Conservation (phyloP, 1,140 invertebrate genomes). For the Drosophila triauraria region DNA sequence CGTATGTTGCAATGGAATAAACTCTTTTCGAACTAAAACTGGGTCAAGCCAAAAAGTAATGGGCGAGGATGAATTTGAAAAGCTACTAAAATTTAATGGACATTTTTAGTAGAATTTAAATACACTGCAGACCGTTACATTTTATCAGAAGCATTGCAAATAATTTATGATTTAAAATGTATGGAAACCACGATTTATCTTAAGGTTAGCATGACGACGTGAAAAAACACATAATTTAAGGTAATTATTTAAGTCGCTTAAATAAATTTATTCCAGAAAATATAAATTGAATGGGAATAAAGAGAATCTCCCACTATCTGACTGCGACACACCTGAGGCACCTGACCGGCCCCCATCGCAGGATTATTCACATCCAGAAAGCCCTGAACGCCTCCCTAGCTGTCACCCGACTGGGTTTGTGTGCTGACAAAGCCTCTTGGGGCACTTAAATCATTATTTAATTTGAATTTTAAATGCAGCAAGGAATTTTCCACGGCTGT, state of each 20-base stretch:
- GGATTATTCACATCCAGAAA: conserved; percentile 5
- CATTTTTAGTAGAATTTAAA: no score
- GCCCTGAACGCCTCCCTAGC: not conserved
- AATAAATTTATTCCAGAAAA: not conserved
- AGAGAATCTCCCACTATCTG: conserved; percentile 4
- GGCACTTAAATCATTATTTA: conserved; percentile 82
- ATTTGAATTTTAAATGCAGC: conserved; percentile 80
- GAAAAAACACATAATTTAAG: no score
- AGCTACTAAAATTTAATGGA: not conserved
- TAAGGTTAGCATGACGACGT: no score
- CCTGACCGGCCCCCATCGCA: conserved; percentile 1
- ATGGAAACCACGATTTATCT: no score
- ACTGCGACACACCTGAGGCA: conserved; percentile 28
- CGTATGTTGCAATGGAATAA: conserved; percentile 31
- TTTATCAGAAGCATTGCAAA: not conserved
- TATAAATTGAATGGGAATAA: not conserved
- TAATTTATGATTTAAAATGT: not conserved
- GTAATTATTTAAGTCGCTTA: no score
- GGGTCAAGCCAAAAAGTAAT: conserved; percentile 17
- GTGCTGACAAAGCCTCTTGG: conserved; percentile 65
- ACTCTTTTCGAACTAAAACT: conserved; percentile 15
- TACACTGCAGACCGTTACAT: not conserved
- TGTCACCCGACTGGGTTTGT: conserved; percentile 22
- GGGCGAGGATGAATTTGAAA: not conserved
- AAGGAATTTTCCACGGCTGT: conserved; percentile 32